Conservation (phyloP, 2,888 invertebrate species). For the Drosophila parthenogenetica region DNA sequence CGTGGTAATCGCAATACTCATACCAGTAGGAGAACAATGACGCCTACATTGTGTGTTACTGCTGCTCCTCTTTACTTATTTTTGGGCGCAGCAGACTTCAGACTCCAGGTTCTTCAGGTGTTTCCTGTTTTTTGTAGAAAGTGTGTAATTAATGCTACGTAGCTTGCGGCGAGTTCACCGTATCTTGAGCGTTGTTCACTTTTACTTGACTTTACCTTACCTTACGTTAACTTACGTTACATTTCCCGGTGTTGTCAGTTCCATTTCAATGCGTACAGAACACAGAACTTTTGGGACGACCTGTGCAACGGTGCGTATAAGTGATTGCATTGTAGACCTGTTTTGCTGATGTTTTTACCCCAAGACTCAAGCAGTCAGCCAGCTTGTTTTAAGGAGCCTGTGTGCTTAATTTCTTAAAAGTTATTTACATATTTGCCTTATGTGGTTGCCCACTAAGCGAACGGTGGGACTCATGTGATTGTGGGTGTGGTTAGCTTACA, state of each 20-base stretch:
- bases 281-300: constrained; percentile 44
- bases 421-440: constrained; percentile 76
- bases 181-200: constrained; percentile 31
- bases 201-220: constrained; percentile 22
- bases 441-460: constrained; percentile 71
- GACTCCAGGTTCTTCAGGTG: neutral
- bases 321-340: constrained; percentile 69
- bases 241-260: constrained; percentile 39
- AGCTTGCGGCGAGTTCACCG: constrained; percentile 25
- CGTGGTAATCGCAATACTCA: constrained; percentile 49
- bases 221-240: constrained; percentile 17
- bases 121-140: constrained; percentile 12
- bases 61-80: too few species aligned
- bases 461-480: constrained; percentile 46
- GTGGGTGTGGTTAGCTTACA: constrained; percentile 8
- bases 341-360: constrained; percentile 7
- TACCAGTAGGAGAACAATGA: constrained; percentile 13
- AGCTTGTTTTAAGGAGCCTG: constrained; percentile 30
- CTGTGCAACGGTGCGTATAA: constrained; percentile 76
- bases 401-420: constrained; percentile 78
- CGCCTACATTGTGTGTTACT: constrained; percentile 8
- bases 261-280: constrained; percentile 39
- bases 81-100: too few species aligned
- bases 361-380: constrained; percentile 25
- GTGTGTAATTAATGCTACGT: constrained; percentile 71